Percentiles rank a stretch among this genome's conserved stretches.
Conservation (phyloP, 1,140 invertebrate genomes). For the Achatina immaculata region DNA sequence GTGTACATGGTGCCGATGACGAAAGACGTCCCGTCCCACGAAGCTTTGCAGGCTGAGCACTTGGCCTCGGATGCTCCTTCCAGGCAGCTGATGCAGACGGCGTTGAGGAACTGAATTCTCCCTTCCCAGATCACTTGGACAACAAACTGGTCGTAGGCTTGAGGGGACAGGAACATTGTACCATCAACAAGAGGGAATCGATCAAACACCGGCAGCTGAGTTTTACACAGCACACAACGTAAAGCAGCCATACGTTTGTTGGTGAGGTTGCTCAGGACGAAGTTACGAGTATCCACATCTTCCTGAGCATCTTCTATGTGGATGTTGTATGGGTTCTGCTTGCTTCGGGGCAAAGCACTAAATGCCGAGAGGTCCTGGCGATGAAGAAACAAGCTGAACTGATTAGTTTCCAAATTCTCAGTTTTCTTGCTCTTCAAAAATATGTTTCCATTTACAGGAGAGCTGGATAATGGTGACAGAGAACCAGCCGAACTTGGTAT, state of each 20-base stretch:
- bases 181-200: conserved; percentile 96
- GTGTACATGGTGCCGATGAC: conserved; percentile 97
- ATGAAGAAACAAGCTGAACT: conserved; percentile 73
- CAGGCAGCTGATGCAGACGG: conserved; percentile 93
- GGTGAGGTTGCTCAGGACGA: conserved; percentile 66
- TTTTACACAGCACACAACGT: conserved; percentile 84
- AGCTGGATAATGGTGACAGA: conserved; percentile 53
- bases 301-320: conserved; percentile 97
- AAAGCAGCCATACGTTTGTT: conserved; percentile 59
- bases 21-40: conserved; percentile 93
- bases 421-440: conserved; percentile 73
- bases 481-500: conserved; percentile 64
- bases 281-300: conserved; percentile 88
- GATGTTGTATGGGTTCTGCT: conserved; percentile 89
- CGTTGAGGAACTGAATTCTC: conserved; percentile 89
- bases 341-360: conserved; percentile 91
- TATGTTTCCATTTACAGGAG: conserved; percentile 48
- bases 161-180: conserved; percentile 94
- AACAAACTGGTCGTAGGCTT: conserved; percentile 59
- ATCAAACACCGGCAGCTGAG: conserved; percentile 92
- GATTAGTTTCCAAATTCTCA: conserved; percentile 50
- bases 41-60: conserved; percentile 85
- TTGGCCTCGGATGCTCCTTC: conserved; percentile 84
- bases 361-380: conserved; percentile 94
- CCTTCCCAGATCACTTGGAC: conserved; percentile 81